Conservation (phyloP, 1,140 invertebrate genomes). For the Aricia agestis region DNA sequence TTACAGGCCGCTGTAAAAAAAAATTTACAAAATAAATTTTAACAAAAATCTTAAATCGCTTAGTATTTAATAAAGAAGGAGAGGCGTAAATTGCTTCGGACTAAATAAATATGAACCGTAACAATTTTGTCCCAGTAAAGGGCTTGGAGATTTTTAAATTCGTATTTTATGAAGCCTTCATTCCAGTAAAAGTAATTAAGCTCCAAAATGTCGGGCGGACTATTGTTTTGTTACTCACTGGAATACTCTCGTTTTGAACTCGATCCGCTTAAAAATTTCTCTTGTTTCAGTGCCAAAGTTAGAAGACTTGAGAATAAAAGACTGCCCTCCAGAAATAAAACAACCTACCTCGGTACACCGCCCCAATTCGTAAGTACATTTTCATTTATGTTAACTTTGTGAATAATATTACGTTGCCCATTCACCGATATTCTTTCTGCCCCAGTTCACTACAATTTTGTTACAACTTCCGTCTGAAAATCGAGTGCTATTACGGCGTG, state of each 20-base stretch:
- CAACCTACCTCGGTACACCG: constrained; percentile 79
- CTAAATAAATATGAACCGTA: not conserved
- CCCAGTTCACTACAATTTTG: constrained; percentile 23
- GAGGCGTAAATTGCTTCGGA: too few relatives aligned
- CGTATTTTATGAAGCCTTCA: not conserved
- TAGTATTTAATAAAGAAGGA: too few relatives aligned
- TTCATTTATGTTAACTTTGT: constrained; percentile 21
- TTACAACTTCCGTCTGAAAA: constrained; percentile 8
- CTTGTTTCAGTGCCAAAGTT: constrained; percentile 75
- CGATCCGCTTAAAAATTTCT: constrained; percentile 23
- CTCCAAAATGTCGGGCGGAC: not conserved
- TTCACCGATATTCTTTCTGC: constrained; percentile 16
- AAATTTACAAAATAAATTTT: not conserved
- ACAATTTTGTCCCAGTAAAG: not conserved
- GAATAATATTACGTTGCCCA: constrained; percentile 7
- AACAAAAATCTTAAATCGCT: too few relatives aligned
- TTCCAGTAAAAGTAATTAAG: not conserved
- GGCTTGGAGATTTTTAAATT: not conserved
- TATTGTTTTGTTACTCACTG: not conserved
- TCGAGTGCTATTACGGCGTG: not conserved
- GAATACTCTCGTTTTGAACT: constrained; percentile 12
- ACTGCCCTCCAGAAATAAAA: constrained; percentile 77
- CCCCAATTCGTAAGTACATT: constrained; percentile 75
- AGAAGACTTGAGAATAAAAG: constrained; percentile 76
- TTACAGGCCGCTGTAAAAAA: not conserved